Percentiles rank a stretch among this genome's conserved stretches.
These are phyloP conservation scores for Euura lappo DNA, from an alignment of 1,140 invertebrate genomes.

Conservation along the genomic window DNA sequence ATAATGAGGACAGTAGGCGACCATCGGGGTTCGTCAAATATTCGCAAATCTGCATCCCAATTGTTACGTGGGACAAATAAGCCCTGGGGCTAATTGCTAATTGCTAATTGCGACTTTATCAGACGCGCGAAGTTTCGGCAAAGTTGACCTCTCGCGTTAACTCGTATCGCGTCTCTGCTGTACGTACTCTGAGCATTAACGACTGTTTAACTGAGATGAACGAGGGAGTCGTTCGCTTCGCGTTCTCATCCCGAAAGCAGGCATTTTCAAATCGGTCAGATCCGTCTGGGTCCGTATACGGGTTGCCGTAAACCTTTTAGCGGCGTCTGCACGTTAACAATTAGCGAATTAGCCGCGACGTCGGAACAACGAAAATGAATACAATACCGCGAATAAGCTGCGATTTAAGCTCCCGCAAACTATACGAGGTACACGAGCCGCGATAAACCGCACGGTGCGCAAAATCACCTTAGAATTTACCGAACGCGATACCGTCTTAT, in stretches of 20 bases:
- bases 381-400: too few relatives aligned
- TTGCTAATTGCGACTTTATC: conserved; percentile 1
- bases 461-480: neutral
- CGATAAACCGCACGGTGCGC: too few relatives aligned
- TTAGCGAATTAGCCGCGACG: too few relatives aligned
- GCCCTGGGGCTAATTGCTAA: neutral
- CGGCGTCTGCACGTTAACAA: too few relatives aligned
- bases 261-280: too few relatives aligned
- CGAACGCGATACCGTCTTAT: neutral
- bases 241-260: too few relatives aligned
- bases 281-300: too few relatives aligned
- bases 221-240: neutral
- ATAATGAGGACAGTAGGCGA: neutral
- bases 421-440: too few relatives aligned
- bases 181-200: neutral
- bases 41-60: neutral
- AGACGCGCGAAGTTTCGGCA: neutral
- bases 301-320: too few relatives aligned
- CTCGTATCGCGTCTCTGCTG: neutral
- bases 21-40: neutral
- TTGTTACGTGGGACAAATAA: neutral
- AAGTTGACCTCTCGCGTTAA: neutral
- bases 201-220: neutral
- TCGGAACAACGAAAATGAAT: too few relatives aligned
- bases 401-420: too few relatives aligned